A percentile compares a stretch with the other conserved stretches of the same genome.
Evolutionary conservation across 2,797 vertebrate species (phyloP).

Genomic region (Nyctibius grandis): DNA sequence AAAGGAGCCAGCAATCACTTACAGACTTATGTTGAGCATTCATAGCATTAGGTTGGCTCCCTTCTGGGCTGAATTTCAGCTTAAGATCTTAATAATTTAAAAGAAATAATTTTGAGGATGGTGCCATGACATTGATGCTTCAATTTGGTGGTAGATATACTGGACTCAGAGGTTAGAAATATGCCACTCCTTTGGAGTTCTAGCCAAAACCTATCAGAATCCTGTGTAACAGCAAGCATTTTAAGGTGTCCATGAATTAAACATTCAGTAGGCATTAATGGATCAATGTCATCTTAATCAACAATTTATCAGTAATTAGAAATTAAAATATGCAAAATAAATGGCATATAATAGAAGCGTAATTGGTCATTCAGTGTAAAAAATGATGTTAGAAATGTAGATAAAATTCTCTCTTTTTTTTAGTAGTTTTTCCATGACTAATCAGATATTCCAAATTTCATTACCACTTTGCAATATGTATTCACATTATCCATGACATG

Average conservation of each 20-base stretch:
- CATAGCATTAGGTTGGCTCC: background rate
- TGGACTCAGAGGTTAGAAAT: background rate
- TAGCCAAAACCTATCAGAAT: background rate
- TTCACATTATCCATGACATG: conserved; percentile 3
- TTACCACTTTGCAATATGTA: background rate
- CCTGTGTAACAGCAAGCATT: background rate
- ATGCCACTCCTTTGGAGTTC: background rate
- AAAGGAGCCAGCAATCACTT: background rate
- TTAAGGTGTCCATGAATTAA: conserved; percentile 6
- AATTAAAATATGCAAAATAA: conserved; percentile 60
- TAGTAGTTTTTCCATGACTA: background rate
- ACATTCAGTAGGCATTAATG: background rate
- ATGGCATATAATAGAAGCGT: conserved; percentile 17
- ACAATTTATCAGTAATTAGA: conserved; percentile 17
- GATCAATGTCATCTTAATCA: conserved; percentile 2
- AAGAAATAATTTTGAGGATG: background rate
- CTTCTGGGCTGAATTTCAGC: background rate
- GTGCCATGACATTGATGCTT: background rate
- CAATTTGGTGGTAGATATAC: background rate
- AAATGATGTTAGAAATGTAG: conserved; percentile 30
- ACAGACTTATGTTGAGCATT: background rate
- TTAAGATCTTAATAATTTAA: background rate
- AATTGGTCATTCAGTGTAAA: conserved; percentile 50
- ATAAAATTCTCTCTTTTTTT: background rate
- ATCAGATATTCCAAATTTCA: conserved; percentile 16